These are phyloP conservation scores for Nanger granti DNA, from an alignment of 2,113 vertebrate genomes.

Conservation along the genomic window DNA sequence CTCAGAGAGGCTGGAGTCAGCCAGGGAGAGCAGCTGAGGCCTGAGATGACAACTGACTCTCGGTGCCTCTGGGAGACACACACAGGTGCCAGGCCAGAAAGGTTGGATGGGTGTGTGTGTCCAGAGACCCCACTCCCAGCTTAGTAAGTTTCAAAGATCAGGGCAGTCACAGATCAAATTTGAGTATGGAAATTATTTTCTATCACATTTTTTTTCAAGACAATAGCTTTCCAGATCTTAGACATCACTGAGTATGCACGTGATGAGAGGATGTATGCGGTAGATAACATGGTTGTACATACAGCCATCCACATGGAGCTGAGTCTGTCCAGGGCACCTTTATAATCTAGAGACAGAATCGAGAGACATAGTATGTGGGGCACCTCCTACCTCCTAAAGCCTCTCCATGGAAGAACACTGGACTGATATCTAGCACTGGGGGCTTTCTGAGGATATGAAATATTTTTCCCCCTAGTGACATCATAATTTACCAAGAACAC, in stretches of 20 bases:
- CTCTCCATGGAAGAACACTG: background rate
- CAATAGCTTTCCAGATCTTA: background rate
- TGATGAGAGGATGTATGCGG: background rate
- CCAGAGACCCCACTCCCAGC: background rate
- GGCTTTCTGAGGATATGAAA: background rate
- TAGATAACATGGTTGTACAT: background rate
- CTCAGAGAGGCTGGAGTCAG: background rate
- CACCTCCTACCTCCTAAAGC: background rate
- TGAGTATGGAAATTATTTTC: constrained; percentile 21
- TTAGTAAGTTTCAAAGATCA: background rate
- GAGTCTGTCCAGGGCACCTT: background rate
- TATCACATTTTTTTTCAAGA: background rate
- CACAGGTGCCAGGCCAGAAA: background rate
- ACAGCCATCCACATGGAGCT: fast-evolving
- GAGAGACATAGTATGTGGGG: background rate
- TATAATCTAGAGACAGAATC: background rate
- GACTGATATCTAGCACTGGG: background rate
- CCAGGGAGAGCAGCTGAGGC: background rate
- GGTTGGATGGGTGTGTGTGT: fast-evolving
- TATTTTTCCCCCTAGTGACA: background rate
- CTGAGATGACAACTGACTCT: background rate
- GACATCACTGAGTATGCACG: background rate
- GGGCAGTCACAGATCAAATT: constrained; percentile 19
- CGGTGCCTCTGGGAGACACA: background rate
- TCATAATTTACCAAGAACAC: background rate